phyloP scores from a whole-genome alignment of 2,888 invertebrate species.

The Drosophila monieri region DNA sequence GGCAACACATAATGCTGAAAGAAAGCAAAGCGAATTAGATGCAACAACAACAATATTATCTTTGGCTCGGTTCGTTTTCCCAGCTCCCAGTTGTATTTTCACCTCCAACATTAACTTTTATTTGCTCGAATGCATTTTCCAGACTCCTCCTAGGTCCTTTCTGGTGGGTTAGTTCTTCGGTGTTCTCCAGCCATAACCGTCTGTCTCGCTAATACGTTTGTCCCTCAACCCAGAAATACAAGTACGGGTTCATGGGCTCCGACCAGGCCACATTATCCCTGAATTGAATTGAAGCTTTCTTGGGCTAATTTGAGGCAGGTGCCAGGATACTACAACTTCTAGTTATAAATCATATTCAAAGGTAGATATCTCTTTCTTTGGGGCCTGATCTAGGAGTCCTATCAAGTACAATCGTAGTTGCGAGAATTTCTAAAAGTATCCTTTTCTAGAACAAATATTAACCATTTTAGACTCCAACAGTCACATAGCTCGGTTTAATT shows the following conservation, averaged over 20 bases:
- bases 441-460: background rate
- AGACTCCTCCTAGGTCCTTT: conserved; percentile 7
- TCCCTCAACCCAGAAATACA: conserved; percentile 7
- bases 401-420: no score
- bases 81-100: conserved; percentile 58
- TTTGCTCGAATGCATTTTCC: conserved; percentile 65
- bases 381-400: background rate
- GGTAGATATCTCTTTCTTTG: background rate
- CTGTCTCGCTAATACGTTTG: conserved; percentile 38
- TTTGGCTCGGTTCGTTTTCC: conserved; percentile 56
- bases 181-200: conserved; percentile 30
- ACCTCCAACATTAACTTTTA: conserved; percentile 74
- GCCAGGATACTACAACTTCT: background rate
- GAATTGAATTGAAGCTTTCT: conserved; percentile 7
- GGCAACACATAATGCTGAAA: conserved; percentile 60
- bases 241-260: background rate
- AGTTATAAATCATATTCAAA: conserved; percentile 5
- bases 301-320: conserved; percentile 12
- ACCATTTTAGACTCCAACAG: background rate
- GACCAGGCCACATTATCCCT: conserved; percentile 4
- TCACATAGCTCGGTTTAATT: conserved; percentile 10
- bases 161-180: conserved; percentile 18
- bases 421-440: no score
- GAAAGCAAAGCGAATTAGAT: conserved; percentile 72
- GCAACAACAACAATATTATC: conserved; percentile 66